Conservation (phyloP, 2,113 vertebrate genomes). For the Alaudala cheleensis region DNA sequence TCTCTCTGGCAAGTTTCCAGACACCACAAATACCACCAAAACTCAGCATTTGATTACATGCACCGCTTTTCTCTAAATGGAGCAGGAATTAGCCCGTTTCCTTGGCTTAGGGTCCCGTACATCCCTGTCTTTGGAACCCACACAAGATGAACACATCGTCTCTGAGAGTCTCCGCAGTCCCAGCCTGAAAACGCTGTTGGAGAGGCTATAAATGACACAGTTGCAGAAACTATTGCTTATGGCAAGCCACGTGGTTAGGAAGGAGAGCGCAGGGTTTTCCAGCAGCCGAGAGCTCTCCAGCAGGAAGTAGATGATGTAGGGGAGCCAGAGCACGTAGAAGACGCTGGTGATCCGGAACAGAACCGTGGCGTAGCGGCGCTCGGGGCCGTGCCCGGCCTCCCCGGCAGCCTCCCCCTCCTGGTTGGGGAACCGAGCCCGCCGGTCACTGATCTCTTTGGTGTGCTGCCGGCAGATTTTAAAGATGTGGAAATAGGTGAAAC, state of each 20-base stretch:
- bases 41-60: background rate
- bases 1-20: conserved; percentile 58
- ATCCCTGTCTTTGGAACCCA: conserved; percentile 83
- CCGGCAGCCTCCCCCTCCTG: conserved; percentile 88
- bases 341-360: conserved; percentile 97
- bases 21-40: conserved; percentile 41
- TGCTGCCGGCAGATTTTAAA: conserved; percentile 98
- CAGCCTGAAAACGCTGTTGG: conserved; percentile 96
- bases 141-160: conserved; percentile 87
- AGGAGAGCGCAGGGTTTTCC: conserved; percentile 90
- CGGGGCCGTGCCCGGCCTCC: conserved; percentile 87
- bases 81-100: conserved; percentile 94
- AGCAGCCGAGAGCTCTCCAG: conserved; percentile 94
- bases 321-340: conserved; percentile 97
- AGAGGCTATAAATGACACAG: conserved; percentile 98
- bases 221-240: conserved; percentile 99
- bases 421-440: conserved; percentile 92
- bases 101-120: conserved; percentile 88
- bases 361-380: conserved; percentile 95
- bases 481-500: conserved; percentile 99
- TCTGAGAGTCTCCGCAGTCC: conserved; percentile 94
- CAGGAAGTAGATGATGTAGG: conserved; percentile 97
- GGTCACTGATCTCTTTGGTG: conserved; percentile 95
- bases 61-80: conserved; percentile 77
- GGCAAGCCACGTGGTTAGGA: conserved; percentile 97